Conservation (phyloP, 2,113 vertebrate genomes). For the Pelodiscus sinensis region DNA sequence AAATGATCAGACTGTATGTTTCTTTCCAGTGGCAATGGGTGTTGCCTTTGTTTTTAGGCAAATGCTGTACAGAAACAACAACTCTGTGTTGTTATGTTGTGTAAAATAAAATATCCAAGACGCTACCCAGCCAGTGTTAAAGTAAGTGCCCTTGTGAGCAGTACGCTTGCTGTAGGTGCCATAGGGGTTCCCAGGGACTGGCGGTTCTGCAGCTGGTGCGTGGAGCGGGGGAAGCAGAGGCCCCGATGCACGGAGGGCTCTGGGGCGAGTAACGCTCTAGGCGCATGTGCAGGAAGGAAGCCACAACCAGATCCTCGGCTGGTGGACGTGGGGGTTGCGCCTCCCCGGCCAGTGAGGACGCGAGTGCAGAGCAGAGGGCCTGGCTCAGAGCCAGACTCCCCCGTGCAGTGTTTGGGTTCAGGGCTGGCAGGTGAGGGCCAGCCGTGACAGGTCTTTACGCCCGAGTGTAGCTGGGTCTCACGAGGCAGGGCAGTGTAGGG, state of each 20-base stretch:
- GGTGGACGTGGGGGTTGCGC: background rate
- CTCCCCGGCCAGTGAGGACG: background rate
- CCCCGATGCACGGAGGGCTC: background rate
- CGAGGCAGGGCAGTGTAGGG: background rate
- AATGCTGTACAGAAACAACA: conserved; percentile 90
- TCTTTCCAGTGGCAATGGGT: conserved; percentile 83
- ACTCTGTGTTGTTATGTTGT: conserved; percentile 92
- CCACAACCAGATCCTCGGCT: background rate
- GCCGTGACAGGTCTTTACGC: background rate
- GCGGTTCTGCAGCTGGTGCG: background rate
- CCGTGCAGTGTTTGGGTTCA: too few species aligned
- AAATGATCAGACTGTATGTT: conserved; percentile 78
- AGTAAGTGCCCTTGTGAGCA: conserved; percentile 33
- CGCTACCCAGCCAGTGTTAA: conserved; percentile 72
- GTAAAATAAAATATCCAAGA: conserved; percentile 89
- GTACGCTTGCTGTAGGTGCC: background rate
- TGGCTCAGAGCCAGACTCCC: background rate
- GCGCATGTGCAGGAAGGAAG: background rate
- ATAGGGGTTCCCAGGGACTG: background rate
- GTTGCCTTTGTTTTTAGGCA: conserved; percentile 89
- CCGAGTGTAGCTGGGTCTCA: background rate
- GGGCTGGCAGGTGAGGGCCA: too few species aligned
- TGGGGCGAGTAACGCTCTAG: background rate
- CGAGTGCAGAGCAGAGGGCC: background rate
- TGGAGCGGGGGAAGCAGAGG: background rate